phyloP scores from a whole-genome alignment of 2,888 invertebrate genomes.

The Drosophila seclusa region DNA sequence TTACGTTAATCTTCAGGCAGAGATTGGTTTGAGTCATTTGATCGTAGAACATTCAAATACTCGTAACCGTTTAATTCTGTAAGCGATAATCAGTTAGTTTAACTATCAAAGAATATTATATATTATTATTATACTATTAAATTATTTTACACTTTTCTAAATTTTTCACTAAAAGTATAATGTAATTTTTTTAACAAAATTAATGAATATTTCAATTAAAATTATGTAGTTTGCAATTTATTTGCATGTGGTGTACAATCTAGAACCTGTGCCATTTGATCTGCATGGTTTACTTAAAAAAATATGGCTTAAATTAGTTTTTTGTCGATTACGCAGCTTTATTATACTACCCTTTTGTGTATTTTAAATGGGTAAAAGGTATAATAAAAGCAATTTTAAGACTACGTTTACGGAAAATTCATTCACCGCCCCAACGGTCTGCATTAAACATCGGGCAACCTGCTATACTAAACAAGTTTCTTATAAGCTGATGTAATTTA shows the following conservation, averaged over 20 bases:
- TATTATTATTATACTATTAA: no score
- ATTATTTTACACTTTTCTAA: not conserved
- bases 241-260: not conserved
- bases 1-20: conserved; percentile 5
- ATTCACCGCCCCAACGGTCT: conserved; percentile 14
- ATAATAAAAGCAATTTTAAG: conserved; percentile 11
- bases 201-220: not conserved
- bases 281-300: not conserved
- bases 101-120: not conserved
- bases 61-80: not conserved
- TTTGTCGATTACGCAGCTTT: not conserved
- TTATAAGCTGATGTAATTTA: conserved; percentile 66
- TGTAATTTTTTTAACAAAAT: not conserved
- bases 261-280: not conserved
- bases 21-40: not conserved
- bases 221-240: not conserved
- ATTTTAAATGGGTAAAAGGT: not conserved
- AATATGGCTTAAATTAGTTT: not conserved
- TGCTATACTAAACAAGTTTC: conserved; percentile 58
- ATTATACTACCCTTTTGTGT: not conserved
- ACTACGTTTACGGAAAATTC: conserved; percentile 6
- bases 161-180: not conserved
- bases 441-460: conserved; percentile 27
- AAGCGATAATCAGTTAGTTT: not conserved
- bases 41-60: not conserved